Percentiles rank a stretch among this genome's conserved stretches.
Evolutionary conservation across 2,888 invertebrate genomes (phyloP).

Genomic region (Taphrorychus bicolor): DNA sequence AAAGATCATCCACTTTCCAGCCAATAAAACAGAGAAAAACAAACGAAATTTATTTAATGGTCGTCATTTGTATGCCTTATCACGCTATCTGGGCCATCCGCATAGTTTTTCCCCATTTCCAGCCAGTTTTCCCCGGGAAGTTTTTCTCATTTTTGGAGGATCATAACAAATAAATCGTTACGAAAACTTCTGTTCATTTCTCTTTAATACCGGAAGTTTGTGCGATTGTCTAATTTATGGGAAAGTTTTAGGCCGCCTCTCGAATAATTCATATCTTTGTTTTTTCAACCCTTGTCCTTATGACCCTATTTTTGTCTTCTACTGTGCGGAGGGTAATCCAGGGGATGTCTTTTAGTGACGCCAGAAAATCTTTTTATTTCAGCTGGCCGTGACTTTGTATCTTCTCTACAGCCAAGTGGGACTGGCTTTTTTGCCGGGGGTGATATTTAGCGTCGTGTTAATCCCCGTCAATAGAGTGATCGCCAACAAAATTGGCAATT

Average conservation of each 20-base stretch:
- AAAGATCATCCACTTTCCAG: conserved; percentile 17
- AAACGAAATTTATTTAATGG: conserved; percentile 31
- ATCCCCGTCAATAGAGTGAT: conserved; percentile 93
- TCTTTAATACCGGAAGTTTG: conserved; percentile 35
- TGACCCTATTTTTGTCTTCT: background rate
- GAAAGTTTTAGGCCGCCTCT: conserved; percentile 19
- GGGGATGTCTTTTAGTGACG: background rate
- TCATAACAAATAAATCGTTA: conserved; percentile 35
- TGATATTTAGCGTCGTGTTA: conserved; percentile 82
- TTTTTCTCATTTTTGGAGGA: conserved; percentile 30
- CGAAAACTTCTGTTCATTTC: conserved; percentile 34
- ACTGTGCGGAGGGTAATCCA: background rate
- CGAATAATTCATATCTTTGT: conserved; percentile 19
- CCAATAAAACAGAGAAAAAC: conserved; percentile 32
- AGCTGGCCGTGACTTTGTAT: conserved; percentile 82
- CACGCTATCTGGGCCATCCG: conserved; percentile 32
- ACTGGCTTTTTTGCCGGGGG: conserved; percentile 88
- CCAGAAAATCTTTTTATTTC: conserved; percentile 47
- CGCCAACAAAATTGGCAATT: conserved; percentile 85
- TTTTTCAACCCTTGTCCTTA: conserved; percentile 4
- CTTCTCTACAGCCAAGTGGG: conserved; percentile 90
- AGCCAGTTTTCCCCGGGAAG: conserved; percentile 30
- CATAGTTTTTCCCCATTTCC: conserved; percentile 39
- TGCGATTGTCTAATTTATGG: conserved; percentile 33
- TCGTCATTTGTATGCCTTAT: conserved; percentile 33